These are phyloP conservation scores for Phenganax marumi DNA, from an alignment of 92 coral and sea anemone species.

Conservation along the genomic window DNA sequence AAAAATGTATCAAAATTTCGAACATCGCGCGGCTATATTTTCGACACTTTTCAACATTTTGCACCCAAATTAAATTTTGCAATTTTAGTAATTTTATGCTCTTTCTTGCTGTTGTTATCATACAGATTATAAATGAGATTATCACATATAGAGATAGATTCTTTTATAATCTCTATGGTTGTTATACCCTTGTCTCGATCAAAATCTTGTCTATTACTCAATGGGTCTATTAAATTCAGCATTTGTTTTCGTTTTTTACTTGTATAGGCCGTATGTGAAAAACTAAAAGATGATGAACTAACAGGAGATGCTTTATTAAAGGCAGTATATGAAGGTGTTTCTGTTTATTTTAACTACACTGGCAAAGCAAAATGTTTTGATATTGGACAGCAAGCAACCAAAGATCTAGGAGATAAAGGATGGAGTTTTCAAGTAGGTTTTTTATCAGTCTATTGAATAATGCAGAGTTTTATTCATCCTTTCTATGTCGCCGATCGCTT, in stretches of 20 bases:
- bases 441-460: not conserved
- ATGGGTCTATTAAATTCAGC: not conserved
- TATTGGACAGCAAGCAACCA: slow-evolving; percentile 86
- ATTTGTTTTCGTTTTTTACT: not conserved
- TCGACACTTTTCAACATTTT: too few relatives aligned
- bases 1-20: too few relatives aligned
- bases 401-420: slow-evolving; percentile 89
- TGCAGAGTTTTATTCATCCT: too few relatives aligned
- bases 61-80: too few relatives aligned
- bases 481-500: too few relatives aligned
- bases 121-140: too few relatives aligned
- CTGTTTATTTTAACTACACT: slow-evolving; percentile 87
- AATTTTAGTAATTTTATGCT: too few relatives aligned
- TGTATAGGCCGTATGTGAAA: slow-evolving; percentile 68
- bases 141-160: too few relatives aligned
- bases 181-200: too few relatives aligned
- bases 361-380: slow-evolving; percentile 85
- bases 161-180: too few relatives aligned
- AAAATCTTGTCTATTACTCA: not conserved
- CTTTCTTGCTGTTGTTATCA: too few relatives aligned
- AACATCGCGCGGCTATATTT: too few relatives aligned
- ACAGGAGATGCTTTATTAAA: slow-evolving; percentile 67
- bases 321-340: slow-evolving; percentile 75
- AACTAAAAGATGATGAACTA: slow-evolving; percentile 67
- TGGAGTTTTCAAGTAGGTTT: slow-evolving; percentile 88